A percentile compares a stretch with the other conserved stretches of the same genome.
These are phyloP conservation scores for Serrognathus titanus DNA, from an alignment of 2,888 invertebrate species.

Conservation along the genomic window DNA sequence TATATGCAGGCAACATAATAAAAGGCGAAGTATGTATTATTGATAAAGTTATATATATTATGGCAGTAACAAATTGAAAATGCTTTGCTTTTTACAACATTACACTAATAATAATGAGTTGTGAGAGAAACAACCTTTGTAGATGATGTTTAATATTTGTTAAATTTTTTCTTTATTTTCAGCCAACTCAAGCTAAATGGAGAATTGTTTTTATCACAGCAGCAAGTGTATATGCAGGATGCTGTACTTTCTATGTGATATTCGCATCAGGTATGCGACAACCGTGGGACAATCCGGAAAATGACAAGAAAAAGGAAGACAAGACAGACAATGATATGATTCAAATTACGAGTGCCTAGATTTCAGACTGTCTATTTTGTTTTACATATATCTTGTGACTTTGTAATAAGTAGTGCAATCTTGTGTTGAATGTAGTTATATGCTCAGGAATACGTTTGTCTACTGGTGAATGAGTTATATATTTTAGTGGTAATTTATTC, in stretches of 20 bases:
- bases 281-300: conserved; percentile 77
- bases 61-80: too few species aligned
- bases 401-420: too few species aligned
- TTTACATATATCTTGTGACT: too few species aligned
- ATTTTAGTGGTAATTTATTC: too few species aligned
- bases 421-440: too few species aligned
- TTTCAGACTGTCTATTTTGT: too few species aligned
- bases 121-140: not conserved
- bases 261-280: conserved; percentile 79
- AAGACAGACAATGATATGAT: conserved; percentile 29
- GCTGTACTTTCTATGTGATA: conserved; percentile 74
- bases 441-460: too few species aligned
- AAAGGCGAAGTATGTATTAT: conserved; percentile 59
- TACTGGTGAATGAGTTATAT: too few species aligned
- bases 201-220: conserved; percentile 83
- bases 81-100: too few species aligned
- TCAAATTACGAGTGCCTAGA: conserved; percentile 25
- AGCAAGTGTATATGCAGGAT: conserved; percentile 73
- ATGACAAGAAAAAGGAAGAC: conserved; percentile 52
- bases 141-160: not conserved
- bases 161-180: conserved; percentile 26
- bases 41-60: conserved; percentile 4
- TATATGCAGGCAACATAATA: conserved; percentile 78
- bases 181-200: conserved; percentile 90
- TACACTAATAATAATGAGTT: not conserved